Conservation (phyloP, 2,797 vertebrate genomes). For the Centroberyx gerrardi region DNA sequence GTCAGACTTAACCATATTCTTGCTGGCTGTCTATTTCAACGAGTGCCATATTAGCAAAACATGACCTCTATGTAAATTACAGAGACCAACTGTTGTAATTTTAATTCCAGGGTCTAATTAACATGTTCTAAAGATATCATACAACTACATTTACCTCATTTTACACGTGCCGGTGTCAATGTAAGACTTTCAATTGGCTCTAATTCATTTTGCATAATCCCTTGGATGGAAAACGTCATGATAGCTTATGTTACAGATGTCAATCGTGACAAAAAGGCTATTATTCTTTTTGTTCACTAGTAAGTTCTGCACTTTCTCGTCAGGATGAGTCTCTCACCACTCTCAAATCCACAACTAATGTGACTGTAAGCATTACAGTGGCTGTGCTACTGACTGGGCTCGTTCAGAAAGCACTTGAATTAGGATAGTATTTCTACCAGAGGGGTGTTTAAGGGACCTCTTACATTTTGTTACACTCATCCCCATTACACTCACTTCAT, state of each 20-base stretch:
- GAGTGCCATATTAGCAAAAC: constrained; percentile 91
- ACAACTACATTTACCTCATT: constrained; percentile 77
- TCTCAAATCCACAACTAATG: constrained; percentile 26
- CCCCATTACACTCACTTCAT: neutral
- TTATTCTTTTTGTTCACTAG: constrained; percentile 30
- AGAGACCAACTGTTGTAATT: constrained; percentile 84
- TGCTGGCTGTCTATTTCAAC: constrained; percentile 89
- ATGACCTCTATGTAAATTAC: constrained; percentile 91
- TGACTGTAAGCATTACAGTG: constrained; percentile 20
- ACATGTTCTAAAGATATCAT: constrained; percentile 80
- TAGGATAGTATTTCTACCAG: constrained; percentile 12
- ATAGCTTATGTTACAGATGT: constrained; percentile 39
- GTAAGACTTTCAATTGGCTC: constrained; percentile 68
- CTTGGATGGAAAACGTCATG: constrained; percentile 43
- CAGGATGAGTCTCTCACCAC: constrained; percentile 29
- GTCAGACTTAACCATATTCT: constrained; percentile 91
- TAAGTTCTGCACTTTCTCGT: constrained; percentile 50
- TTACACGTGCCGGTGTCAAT: constrained; percentile 74
- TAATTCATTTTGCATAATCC: constrained; percentile 64
- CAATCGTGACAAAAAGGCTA: constrained; percentile 32
- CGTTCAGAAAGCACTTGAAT: constrained; percentile 41
- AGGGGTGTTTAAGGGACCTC: constrained; percentile 10
- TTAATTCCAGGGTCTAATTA: constrained; percentile 80
- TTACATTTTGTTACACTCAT: constrained; percentile 10
- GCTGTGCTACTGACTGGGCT: neutral